These are phyloP conservation scores for Cataglyphis hispanica DNA, from an alignment of 1,140 invertebrate species.

Conservation along the genomic window DNA sequence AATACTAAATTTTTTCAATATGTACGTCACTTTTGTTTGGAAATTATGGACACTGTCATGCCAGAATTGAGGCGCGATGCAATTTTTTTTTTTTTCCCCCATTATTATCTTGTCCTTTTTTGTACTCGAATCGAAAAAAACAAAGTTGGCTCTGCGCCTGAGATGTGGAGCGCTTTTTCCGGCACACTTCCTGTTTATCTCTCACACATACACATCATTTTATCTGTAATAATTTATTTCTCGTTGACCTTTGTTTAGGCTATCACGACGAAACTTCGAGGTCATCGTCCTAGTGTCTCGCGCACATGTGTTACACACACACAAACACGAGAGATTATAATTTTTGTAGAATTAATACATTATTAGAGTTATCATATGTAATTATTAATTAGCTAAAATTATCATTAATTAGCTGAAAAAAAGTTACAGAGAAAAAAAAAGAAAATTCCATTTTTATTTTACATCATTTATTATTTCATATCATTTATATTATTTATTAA, in stretches of 20 bases:
- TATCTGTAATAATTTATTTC: conserved; percentile 51
- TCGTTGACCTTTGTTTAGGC: conserved; percentile 50
- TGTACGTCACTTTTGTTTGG: not conserved
- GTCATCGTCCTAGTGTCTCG: not conserved
- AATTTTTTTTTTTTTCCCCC: not conserved
- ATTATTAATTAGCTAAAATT: not conserved
- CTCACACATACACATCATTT: conserved; percentile 22
- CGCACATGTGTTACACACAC: not conserved
- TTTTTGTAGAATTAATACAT: not conserved
- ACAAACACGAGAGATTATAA: conserved; percentile 3
- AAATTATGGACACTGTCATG: not conserved
- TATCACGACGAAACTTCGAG: conserved; percentile 53
- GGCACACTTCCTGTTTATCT: conserved; percentile 58
- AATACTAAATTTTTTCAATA: not conserved
- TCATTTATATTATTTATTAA: no score
- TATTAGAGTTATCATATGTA: no score
- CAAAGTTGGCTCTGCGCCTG: conserved; percentile 52
- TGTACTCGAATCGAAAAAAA: not conserved
- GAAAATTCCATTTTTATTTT: no score
- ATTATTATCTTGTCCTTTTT: not conserved
- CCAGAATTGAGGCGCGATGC: not conserved
- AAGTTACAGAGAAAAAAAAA: not conserved
- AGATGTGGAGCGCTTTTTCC: conserved; percentile 45
- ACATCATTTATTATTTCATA: no score
- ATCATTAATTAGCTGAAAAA: not conserved